Evolutionary conservation across 1,140 invertebrate genomes (phyloP).

Genomic region (Ectropis grisescens): DNA sequence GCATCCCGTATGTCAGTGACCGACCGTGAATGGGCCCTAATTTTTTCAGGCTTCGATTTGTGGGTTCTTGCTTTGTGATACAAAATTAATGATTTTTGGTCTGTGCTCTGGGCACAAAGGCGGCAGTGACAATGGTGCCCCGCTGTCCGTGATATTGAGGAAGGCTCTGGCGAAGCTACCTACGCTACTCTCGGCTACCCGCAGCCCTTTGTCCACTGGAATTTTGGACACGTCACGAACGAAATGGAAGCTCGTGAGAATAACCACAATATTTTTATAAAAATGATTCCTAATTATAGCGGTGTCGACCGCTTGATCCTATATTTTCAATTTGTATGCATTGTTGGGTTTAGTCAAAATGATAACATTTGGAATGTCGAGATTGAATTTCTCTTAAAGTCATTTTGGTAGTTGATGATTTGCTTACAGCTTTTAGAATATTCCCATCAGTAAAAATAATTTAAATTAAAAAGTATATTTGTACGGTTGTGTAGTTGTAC

Average conservation of each 20-base stretch:
- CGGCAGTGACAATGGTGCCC: constrained; percentile 57
- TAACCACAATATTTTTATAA: constrained; percentile 29
- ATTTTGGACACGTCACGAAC: constrained; percentile 55
- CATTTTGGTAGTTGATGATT: too few species aligned
- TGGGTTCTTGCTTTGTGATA: constrained; percentile 67
- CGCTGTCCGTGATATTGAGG: constrained; percentile 64
- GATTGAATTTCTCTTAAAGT: too few species aligned
- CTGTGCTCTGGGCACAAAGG: constrained; percentile 50
- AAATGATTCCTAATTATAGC: constrained; percentile 42
- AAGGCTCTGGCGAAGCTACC: constrained; percentile 62
- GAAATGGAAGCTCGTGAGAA: constrained; percentile 46
- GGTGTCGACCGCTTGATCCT: constrained; percentile 5
- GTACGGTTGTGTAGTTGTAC: too few species aligned
- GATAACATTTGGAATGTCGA: too few species aligned
- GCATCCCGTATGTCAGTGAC: constrained; percentile 44
- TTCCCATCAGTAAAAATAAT: too few species aligned
- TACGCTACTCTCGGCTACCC: constrained; percentile 39
- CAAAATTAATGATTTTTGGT: constrained; percentile 70
- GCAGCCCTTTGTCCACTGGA: constrained; percentile 41
- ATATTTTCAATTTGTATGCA: constrained; percentile 19
- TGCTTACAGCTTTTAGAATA: too few species aligned
- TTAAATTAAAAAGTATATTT: too few species aligned
- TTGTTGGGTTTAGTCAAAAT: constrained; percentile 7
- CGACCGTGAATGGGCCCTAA: constrained; percentile 50
- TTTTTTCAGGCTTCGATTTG: constrained; percentile 64